Conservation (phyloP, 1,140 invertebrate species). For the Drosophila pachea region DNA sequence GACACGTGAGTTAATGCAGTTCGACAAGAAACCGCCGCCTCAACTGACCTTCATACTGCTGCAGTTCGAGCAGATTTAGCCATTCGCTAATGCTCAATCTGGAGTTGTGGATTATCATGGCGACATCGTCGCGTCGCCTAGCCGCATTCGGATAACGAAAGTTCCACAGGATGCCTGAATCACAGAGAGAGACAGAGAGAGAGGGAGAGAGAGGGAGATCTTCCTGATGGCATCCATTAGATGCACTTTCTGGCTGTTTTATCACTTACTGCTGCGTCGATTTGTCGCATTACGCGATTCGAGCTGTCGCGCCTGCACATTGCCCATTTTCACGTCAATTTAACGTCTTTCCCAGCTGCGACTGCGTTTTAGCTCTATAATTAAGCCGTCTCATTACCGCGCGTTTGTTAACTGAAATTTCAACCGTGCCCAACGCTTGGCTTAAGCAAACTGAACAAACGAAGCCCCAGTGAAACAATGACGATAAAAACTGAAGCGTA, state of each 20-base stretch:
- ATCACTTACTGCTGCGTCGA: conserved; percentile 65
- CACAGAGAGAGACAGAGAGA: neutral
- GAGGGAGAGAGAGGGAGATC: neutral
- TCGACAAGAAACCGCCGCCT: conserved; percentile 1
- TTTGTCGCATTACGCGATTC: conserved; percentile 47
- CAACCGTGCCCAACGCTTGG: conserved; percentile 52
- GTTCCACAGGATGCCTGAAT: conserved; percentile 73
- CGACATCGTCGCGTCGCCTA: conserved; percentile 56
- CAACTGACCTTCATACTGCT: conserved; percentile 67
- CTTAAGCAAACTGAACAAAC: conserved; percentile 57
- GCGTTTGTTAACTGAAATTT: conserved; percentile 39
- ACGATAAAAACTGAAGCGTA: neutral
- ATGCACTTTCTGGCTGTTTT: neutral
- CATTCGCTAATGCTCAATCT: conserved; percentile 67
- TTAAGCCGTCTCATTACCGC: conserved; percentile 47
- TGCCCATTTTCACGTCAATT: conserved; percentile 54
- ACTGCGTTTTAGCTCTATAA: conserved; percentile 17
- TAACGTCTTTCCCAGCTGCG: conserved; percentile 7
- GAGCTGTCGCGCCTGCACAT: conserved; percentile 52
- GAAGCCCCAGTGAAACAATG: conserved; percentile 36
- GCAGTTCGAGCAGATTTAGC: conserved; percentile 67
- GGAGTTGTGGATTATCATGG: conserved; percentile 68
- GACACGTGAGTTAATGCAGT: conserved; percentile 8
- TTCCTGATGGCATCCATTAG: neutral
- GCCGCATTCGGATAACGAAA: conserved; percentile 66